Evolutionary conservation across 2,888 invertebrate genomes (phyloP).

Genomic region (Candidula unifasciata): DNA sequence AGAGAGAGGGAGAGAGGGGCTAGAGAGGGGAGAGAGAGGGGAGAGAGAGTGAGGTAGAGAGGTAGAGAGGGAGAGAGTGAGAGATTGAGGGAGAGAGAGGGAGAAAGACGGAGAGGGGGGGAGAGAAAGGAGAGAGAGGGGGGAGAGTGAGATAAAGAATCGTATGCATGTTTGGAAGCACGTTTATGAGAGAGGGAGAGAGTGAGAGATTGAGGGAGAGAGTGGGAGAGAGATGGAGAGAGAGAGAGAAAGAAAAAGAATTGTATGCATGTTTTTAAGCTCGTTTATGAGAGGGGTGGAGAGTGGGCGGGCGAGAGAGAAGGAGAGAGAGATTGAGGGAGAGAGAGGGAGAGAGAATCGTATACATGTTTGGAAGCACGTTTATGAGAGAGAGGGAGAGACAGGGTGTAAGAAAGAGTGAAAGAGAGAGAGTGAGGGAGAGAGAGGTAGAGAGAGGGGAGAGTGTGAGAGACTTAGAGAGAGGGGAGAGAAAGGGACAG

Average conservation of each 20-base stretch:
- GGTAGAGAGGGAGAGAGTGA: background rate
- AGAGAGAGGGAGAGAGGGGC: too few relatives aligned
- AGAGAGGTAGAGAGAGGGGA: too few relatives aligned
- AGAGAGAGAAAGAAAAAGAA: background rate
- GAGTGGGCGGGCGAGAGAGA: conserved; percentile 26
- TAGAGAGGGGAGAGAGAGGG: conserved; percentile 19
- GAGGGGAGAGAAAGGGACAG: background rate
- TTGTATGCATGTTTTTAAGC: too few relatives aligned
- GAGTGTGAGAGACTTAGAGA: too few relatives aligned
- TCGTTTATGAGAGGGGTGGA: too few relatives aligned
- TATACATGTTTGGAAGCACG: too few relatives aligned
- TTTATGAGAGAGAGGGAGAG: too few relatives aligned
- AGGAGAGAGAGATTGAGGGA: too few relatives aligned
- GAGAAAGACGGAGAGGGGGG: background rate
- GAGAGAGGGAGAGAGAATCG: too few relatives aligned
- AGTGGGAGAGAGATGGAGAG: background rate
- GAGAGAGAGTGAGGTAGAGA: conserved; percentile 11
- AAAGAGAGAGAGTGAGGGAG: too few relatives aligned
- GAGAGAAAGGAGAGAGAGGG: background rate
- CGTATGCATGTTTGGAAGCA: too few relatives aligned
- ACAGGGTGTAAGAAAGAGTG: too few relatives aligned
- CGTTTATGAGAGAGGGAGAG: background rate
- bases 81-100: background rate
- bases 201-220: background rate
- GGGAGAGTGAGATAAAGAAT: background rate